Conservation (phyloP, 2,888 invertebrate species). For the Pristionchus arcanus region DNA sequence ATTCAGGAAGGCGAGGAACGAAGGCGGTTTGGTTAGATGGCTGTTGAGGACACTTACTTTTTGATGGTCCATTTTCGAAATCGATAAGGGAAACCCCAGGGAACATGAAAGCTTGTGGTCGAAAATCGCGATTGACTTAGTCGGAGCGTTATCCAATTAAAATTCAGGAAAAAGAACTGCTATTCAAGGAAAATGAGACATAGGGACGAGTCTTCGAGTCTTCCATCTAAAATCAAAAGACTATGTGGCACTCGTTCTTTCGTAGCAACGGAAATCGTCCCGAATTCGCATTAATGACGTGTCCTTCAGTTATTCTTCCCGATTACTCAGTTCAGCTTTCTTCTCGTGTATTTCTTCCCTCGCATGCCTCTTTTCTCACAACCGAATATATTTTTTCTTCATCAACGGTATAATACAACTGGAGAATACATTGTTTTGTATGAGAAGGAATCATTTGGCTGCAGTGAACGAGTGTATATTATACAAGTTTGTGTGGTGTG, state of each 20-base stretch:
- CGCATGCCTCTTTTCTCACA: neutral
- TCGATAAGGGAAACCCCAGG: neutral
- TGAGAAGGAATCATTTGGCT: slow-evolving; percentile 46
- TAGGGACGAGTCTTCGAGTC: too few relatives aligned
- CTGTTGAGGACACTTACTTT: neutral
- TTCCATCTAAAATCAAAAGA: too few relatives aligned
- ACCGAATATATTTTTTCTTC: slow-evolving; percentile 2
- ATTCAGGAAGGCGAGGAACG: slow-evolving; percentile 14
- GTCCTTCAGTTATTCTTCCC: neutral
- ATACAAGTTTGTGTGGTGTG: neutral
- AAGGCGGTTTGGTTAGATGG: neutral
- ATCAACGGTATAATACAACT: slow-evolving; percentile 34
- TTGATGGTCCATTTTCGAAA: neutral
- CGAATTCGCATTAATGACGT: neutral
- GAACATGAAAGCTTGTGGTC: neutral
- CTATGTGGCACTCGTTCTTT: neutral
- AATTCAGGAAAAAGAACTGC: too few relatives aligned
- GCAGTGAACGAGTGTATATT: slow-evolving; percentile 33
- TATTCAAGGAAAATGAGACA: too few relatives aligned
- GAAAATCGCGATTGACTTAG: too few relatives aligned
- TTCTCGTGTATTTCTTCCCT: neutral
- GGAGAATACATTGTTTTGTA: slow-evolving; percentile 34
- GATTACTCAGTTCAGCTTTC: neutral
- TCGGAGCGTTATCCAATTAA: too few relatives aligned
- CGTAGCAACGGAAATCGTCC: neutral